Evolutionary conservation across 2,797 vertebrate genomes (phyloP), one percentile per base, ranked within the genome.

Genomic region (Pelodytes ibericus): DNA sequence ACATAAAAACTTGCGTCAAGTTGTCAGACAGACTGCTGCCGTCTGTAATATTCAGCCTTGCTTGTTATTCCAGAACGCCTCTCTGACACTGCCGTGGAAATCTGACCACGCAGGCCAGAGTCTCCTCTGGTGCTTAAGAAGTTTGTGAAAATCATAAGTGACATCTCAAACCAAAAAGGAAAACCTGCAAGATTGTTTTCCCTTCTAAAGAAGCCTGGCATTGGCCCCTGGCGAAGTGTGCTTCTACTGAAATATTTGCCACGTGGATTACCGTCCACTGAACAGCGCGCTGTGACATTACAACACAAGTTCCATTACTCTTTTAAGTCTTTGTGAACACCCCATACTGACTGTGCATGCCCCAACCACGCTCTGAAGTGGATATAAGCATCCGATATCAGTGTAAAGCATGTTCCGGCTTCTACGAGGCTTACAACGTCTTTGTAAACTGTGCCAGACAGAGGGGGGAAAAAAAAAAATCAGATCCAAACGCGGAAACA

Each of bases 291-390:
- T n/a, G n/a, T n/a, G n/a, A 13, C 25, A 15, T 44, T 27, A 61
- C 36, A 72, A 7, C 25, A 72, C n/a, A 72, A 29, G 49, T 31
- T 31, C 18, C 29, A 71, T 59, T 39, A 59, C 33, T 58, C 41
- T n/a, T 39, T 25, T 30, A 39, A 5, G 25, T 71, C 36, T 71
- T 24, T 58, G 67, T 29, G 29, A 26, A 41, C 49, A 53, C 33
- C 24, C 24, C 56, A 33, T 53, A 11, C 20, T 60, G 56, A 47
- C 18, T 16, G 16, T 20, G 24, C 18, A 41, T 24, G 20, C 33
- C 16, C 22, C n/a, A n/a, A 30, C 49, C 44, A 24, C 4, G 18
- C 20, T 41, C 33, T 27, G 24, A 60, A 26, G 56, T 27, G 22
- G 26, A 27, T 26, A 29, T 15, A 60, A 59, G 57, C 16, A 15